phyloP scores from a whole-genome alignment of 1,140 invertebrate species.

The Laupala kohalensis region DNA sequence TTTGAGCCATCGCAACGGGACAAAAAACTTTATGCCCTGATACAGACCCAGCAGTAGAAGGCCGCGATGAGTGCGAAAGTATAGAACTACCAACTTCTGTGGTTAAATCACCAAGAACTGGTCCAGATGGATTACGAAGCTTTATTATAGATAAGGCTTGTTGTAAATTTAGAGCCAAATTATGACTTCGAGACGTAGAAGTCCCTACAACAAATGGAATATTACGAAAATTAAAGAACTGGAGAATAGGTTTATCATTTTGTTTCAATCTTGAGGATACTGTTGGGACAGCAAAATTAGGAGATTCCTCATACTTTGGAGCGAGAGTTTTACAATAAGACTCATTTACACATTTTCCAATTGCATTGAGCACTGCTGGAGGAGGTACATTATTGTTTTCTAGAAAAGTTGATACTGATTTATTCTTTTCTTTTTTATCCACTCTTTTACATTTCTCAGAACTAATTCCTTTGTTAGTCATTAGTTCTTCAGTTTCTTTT shows the following conservation, averaged over 20 bases:
- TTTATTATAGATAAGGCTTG: conserved; percentile 24
- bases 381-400: background rate
- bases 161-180: conserved; percentile 41
- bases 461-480: no score
- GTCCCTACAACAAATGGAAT: conserved; percentile 41
- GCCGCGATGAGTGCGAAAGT: background rate
- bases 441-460: no score
- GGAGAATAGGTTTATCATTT: conserved; percentile 31
- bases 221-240: conserved; percentile 30
- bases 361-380: background rate
- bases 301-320: background rate
- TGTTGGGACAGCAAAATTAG: conserved; percentile 25
- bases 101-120: background rate
- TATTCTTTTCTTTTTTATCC: background rate
- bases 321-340: background rate
- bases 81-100: background rate
- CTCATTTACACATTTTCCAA: background rate
- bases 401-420: background rate
- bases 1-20: background rate
- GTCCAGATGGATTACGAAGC: background rate
- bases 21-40: background rate
- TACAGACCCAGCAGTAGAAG: background rate
- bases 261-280: conserved; percentile 36
- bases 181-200: conserved; percentile 36
- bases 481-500: no score